Base-by-base conservation (phyloP, 2,113 vertebrate species). In the Mus spicilegus region DNA sequence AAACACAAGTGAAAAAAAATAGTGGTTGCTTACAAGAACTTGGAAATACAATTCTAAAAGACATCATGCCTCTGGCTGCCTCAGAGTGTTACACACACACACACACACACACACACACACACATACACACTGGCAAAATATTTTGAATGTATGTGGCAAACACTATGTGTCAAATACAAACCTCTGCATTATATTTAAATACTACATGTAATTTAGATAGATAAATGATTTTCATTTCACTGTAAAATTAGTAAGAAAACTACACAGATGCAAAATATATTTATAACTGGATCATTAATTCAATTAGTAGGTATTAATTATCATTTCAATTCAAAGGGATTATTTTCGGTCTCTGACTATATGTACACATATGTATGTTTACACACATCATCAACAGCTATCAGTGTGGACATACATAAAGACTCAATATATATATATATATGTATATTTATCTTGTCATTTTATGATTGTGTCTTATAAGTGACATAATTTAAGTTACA, bases 401-500 rank as follows among this genome's bases (percentile, higher is more conserved):
- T 22, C 3, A 56, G 14, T 65, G 12, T 54, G 0, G 17, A 1
- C 69, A 4, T 86, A 3, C 73, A 1, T 76, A 54, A 86, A 49
- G 49, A 49, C 56, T 56, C 14, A 16, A 56, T 56, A 56, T 56
- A 56, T 16, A 54, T 54, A 54, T 56, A 56, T 56, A 56, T 56
- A 10, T 22, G 26, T 12, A 33, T 70, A 17, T 36, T 6, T 86
- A 46, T 76, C 33, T 65, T 72, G 46, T 33, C 0, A 95, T 16
- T 85, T 61, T 20, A 36, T 72, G 14, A 24, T 10, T 51, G 26
- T 89, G 90, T 81, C 70, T 3, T 33, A 36, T 13, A 90, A 12
- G 63, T 90, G 19, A 49, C 30, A 85, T 94, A 14, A 81, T 90
- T 91, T 42, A 92, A 92, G 49, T 73, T 73, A 10, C 20, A 63